Evolutionary conservation across 2,888 invertebrate species (phyloP).

Genomic region (Nemurella pictetii): DNA sequence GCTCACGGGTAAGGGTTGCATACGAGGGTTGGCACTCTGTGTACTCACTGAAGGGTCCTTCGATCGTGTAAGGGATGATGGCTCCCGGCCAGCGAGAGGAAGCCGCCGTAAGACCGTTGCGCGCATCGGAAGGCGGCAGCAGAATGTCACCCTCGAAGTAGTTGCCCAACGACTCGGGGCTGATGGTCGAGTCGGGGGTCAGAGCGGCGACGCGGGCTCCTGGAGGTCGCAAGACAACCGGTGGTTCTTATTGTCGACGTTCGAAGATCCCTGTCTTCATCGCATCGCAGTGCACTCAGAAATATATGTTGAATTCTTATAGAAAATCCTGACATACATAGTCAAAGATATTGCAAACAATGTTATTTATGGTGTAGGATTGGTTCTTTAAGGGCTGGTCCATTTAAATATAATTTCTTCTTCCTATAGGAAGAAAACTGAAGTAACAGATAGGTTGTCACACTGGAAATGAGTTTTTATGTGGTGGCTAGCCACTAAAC

Average conservation of each 20-base stretch:
- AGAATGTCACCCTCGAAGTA: slow-evolving; percentile 38
- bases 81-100: background rate
- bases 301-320: too few relatives aligned
- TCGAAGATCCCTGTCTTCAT: too few relatives aligned
- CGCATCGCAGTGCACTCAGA: background rate
- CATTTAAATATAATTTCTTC: too few relatives aligned
- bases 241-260: background rate
- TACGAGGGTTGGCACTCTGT: too few relatives aligned
- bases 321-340: background rate
- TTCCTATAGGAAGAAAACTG: background rate
- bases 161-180: slow-evolving; percentile 36
- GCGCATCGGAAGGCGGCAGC: background rate
- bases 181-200: background rate
- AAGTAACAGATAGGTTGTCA: too few relatives aligned
- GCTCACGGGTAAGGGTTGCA: too few relatives aligned
- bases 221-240: background rate
- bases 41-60: slow-evolving; percentile 17
- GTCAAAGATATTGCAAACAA: background rate
- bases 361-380: too few relatives aligned
- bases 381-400: too few relatives aligned
- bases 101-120: background rate
- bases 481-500: too few relatives aligned
- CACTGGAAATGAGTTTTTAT: too few relatives aligned
- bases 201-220: slow-evolving; percentile 6
- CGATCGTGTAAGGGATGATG: slow-evolving; percentile 21